Evolutionary conservation across 2,113 vertebrate species (phyloP).

Genomic region (Felis chaus): DNA sequence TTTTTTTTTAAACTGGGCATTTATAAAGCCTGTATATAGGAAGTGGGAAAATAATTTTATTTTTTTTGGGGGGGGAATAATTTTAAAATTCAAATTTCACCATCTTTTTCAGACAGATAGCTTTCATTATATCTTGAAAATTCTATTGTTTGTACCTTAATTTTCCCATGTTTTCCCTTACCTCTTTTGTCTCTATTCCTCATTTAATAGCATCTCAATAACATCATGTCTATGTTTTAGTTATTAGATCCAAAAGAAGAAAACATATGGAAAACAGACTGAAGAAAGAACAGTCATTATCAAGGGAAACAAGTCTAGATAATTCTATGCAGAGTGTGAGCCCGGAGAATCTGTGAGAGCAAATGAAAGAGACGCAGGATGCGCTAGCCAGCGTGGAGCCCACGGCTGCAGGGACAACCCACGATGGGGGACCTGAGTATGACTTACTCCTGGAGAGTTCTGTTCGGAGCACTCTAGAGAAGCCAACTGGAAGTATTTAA

Average conservation of each 20-base stretch:
- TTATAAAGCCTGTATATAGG: neutral
- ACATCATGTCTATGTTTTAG: conserved; percentile 44
- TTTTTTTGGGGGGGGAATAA: neutral
- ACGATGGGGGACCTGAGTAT: rapidly evolving
- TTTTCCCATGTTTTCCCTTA: neutral
- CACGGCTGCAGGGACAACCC: rapidly evolving
- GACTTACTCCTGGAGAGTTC: neutral
- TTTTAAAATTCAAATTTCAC: neutral
- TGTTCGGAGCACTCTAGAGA: neutral
- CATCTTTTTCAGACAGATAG: neutral
- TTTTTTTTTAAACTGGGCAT: neutral
- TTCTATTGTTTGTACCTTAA: neutral
- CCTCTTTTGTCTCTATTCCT: neutral
- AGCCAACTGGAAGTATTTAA: neutral
- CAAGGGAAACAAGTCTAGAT: rapidly evolving
- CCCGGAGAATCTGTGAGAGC: neutral
- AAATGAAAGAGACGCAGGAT: rapidly evolving
- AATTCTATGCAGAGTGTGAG: rapidly evolving
- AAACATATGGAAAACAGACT: conserved; percentile 21
- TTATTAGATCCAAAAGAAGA: conserved; percentile 58
- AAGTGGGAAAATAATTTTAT: conserved; percentile 23
- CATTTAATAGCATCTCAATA: neutral
- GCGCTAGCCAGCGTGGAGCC: rapidly evolving
- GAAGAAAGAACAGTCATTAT: neutral
- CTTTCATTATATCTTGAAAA: neutral